Percentiles rank a stretch among this genome's conserved stretches.
These are phyloP conservation scores for Mythimna ferrago DNA, from an alignment of 2,888 invertebrate species.

Conservation along the genomic window DNA sequence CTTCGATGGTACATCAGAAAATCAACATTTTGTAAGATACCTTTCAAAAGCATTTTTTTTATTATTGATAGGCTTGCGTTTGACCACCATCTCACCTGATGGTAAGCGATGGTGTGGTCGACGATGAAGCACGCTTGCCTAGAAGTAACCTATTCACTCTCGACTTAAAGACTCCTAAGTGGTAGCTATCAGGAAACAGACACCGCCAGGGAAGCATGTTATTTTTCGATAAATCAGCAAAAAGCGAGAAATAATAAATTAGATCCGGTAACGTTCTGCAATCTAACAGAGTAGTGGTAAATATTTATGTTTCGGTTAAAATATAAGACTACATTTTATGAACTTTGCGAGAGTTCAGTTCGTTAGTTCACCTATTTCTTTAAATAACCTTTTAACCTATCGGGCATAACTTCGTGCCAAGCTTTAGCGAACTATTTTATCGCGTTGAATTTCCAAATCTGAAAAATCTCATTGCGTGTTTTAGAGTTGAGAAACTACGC, in stretches of 20 bases:
- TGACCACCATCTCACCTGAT: too few relatives aligned
- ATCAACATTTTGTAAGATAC: slow-evolving; percentile 1
- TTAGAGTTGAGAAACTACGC: neutral
- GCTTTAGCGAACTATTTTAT: slow-evolving; percentile 4
- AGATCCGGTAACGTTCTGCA: neutral
- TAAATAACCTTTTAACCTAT: slow-evolving; percentile 23
- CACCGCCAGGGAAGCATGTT: neutral
- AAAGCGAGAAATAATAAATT: slow-evolving; percentile 8
- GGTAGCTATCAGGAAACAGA: too few relatives aligned
- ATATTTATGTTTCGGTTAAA: slow-evolving; percentile 32
- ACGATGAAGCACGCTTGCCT: too few relatives aligned
- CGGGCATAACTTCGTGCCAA: neutral
- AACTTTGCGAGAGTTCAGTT: slow-evolving; percentile 1
- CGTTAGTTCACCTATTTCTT: slow-evolving; percentile 19
- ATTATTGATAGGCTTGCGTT: too few relatives aligned
- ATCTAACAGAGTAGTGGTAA: slow-evolving; percentile 3
- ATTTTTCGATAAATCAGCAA: slow-evolving; percentile 4
- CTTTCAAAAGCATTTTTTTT: neutral
- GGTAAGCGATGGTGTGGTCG: too few relatives aligned
- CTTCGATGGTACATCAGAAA: too few relatives aligned
- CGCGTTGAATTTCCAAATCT: slow-evolving; percentile 18
- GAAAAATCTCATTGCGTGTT: slow-evolving; percentile 33
- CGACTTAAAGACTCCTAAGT: too few relatives aligned
- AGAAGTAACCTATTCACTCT: too few relatives aligned
- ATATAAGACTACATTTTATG: slow-evolving; percentile 12